Conservation (phyloP, 2,888 invertebrate genomes). For the Deroplatys truncata region DNA sequence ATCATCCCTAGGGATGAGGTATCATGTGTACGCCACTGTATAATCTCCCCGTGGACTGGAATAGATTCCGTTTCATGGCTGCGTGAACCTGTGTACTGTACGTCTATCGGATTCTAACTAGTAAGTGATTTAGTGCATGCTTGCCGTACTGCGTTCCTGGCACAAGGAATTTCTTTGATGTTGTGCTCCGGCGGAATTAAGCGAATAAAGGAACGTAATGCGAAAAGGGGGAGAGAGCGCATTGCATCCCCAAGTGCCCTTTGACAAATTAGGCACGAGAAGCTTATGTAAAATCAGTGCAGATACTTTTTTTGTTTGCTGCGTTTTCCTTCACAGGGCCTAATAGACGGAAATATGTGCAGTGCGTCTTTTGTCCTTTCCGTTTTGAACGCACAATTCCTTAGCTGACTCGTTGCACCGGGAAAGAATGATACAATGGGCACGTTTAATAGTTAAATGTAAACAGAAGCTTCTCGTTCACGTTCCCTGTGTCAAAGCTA, state of each 20-base stretch:
- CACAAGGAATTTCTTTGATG: slow-evolving; percentile 20
- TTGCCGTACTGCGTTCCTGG: background rate
- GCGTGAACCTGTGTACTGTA: background rate
- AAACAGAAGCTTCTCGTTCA: no score
- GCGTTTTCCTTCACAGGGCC: background rate
- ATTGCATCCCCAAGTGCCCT: background rate
- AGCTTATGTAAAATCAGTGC: background rate
- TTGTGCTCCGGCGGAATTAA: slow-evolving; percentile 21
- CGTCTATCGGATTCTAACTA: background rate
- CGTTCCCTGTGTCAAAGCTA: no score
- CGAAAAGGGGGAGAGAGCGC: background rate
- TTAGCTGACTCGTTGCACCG: no score
- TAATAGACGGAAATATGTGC: background rate
- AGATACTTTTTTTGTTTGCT: background rate
- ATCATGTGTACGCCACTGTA: background rate
- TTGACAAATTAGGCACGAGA: background rate
- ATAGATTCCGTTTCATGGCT: background rate
- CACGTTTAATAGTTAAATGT: no score
- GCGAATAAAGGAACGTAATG: slow-evolving; percentile 11
- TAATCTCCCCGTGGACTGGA: background rate
- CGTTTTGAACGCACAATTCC: no score
- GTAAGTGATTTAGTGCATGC: background rate
- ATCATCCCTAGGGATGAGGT: no score
- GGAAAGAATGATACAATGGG: no score
- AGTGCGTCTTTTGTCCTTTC: no score